Evolutionary conservation across 2,113 vertebrate genomes (phyloP).

Genomic region (Casuarius casuarius): DNA sequence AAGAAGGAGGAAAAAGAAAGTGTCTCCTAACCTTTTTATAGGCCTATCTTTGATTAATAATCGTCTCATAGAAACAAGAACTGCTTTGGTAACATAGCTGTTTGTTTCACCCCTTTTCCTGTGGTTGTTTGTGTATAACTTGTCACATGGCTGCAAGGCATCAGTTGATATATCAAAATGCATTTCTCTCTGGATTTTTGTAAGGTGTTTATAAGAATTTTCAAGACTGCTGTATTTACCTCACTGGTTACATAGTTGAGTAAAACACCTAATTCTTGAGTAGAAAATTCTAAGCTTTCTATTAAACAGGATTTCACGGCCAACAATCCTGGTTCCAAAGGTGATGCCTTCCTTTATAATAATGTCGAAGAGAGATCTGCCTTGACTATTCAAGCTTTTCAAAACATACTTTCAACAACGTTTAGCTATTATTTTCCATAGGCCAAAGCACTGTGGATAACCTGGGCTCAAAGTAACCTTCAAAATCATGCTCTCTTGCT

Average conservation of each 20-base stretch:
- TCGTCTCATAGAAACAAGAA: neutral
- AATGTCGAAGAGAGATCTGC: rapidly evolving
- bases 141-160: neutral
- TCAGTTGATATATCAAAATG: neutral
- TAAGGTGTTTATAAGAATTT: neutral
- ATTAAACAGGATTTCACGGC: neutral
- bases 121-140: neutral
- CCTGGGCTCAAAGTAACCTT: neutral
- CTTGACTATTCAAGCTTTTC: neutral
- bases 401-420: neutral
- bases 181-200: neutral
- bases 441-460: neutral
- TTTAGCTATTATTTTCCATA: neutral
- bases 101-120: neutral
- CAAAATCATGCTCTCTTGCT: neutral
- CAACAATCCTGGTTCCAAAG: neutral
- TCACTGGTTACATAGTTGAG: neutral
- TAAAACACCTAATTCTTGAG: neutral
- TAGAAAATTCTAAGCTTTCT: neutral
- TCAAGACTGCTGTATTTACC: neutral
- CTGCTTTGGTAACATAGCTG: neutral
- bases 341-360: neutral
- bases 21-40: neutral
- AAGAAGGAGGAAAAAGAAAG: neutral
- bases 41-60: neutral